Base-by-base conservation (phyloP, 2,797 vertebrate species). In the Pangasius mekongensis region DNA sequence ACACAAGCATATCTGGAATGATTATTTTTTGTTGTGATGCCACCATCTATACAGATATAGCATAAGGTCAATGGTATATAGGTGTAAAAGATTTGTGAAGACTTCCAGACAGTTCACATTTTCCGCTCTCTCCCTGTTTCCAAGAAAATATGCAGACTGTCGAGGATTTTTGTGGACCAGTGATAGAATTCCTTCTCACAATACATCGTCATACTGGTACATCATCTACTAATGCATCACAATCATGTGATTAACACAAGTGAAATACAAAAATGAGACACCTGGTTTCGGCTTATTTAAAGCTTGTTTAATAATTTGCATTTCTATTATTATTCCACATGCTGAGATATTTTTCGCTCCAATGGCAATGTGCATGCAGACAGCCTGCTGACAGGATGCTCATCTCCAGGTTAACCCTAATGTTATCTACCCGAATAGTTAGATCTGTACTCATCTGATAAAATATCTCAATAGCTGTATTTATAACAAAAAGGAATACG, bases 391-490 rank as follows among this genome's bases (percentile, higher is more conserved):
- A 94, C 90, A 92, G 67, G 67, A 88, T 73, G 89, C 83, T 88
- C 91, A 92, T 89, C 90, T 90, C 90, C 93, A 91, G 85, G 88
- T 94, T 93, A 94, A 93, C 93, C 93, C 92, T 94, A 93, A 91
- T 92, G 92, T 94, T 94, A 95, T 93, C 90, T 91, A 91, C 91
- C 56, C 86, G 86, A 92, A 94, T 87, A 92, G 91, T 93, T 93
- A 91, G 66, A 93, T 91, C 87, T 93, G 93, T 92, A 94, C 87
- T 92, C 86, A 88, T 91, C 91, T 93, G 92, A 94, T 94, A 93
- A 93, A 91, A 92, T 88, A 91, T 91, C 91, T 94, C 90, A 91
- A 93, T 93, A 95, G 92, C 92, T 94, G 92, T 91, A 94, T 95
- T 95, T 93, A 94, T 93, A 94, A 95, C 92, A 54, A 85, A 85